Evolutionary conservation across 2,113 vertebrate genomes (phyloP), one percentile per base, ranked within the genome.

Genomic region (Monopterus albus): DNA sequence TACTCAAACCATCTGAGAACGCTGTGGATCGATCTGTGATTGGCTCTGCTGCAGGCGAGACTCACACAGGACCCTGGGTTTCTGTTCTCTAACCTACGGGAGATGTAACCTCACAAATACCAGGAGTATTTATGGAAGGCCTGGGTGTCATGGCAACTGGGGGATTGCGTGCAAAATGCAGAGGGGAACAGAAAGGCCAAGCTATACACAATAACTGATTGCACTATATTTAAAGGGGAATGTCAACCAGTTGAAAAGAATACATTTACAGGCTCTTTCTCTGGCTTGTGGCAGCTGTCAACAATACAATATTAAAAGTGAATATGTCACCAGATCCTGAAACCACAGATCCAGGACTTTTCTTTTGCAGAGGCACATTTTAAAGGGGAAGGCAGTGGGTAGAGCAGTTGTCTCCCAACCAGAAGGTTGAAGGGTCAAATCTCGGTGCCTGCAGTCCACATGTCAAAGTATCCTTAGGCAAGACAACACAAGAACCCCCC

Each of bases 121-220:
- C 87, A 79, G 46, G 18, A 86, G 81, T 87, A 82, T 88, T 89
- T 89, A 86, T 82, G 79, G 78, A 78, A 61, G 78, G 79, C 40
- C 77, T 69, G 56, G 81, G 81, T 68, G 87, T 86, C 87, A 92
- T 89, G 87, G 84, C 82, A 91, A 92, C 89, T 62, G 60, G 59
- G 76, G 59, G 75, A 89, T 87, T 89, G 67, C 69, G 75, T 85
- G 56, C 51, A 87, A 88, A 88, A 80, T 28, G 31, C 63, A 67
- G 69, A 85, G 72, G 58, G 62, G 57, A 84, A 67, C 25, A 56
- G 43, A 86, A 87, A 83, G 81, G 83, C 69, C 71, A 77, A 42
- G 53, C 57, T 64, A 78, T 38, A 75, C 70, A 74, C 71, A 50
- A 73, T 63, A 57, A 39, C 53, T 55, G 61, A 82, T 29, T 60